Evolutionary conservation across 2,113 vertebrate genomes (phyloP), one percentile per base, ranked within the genome.

Genomic region (Pyxicephalus adspersus): DNA sequence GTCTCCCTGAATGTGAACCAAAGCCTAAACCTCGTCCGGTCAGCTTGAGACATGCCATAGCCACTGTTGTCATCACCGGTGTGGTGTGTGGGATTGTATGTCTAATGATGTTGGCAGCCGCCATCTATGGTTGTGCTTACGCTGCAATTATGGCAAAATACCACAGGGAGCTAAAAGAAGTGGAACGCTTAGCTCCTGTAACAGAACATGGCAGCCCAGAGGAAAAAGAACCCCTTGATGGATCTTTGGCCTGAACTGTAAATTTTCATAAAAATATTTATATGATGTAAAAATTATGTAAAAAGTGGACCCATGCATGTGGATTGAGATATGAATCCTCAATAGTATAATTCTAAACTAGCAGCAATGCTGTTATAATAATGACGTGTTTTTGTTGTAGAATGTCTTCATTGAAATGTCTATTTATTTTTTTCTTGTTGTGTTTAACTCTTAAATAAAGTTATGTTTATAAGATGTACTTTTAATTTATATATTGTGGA

Each of bases 81-180:
- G 94, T 98, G 0, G 91, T 98, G 66, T 99, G 97, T 17, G 97
- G 97, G 25, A 90, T 98, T 0, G 95, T 99, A 76, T 95, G 92
- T 71, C 94, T 99, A 72, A 95, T 98, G 98, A 99, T 99, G 96
- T 76, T 99, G 91, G 96, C 88, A 0, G 96, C 97, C 0, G 95
- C 95, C 0, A 90, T 98, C 23, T 99, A 99, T 0, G 98, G 98
- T 34, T 99, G 97, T 4, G 93, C 96, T 74, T 96, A 99, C 0
- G 98, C 98, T 0, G 96, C 96, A 0, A 89, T 99, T 76, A 94
- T 95, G 67, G 97, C 98, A 77, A 95, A 94, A 65, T 92, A 93
- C 87, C 96, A 94, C 55, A 86, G 86, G 1, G 92, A 95, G 84
- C 88, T 94, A 8, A 94, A 94, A 87, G 93, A 92, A 84, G 91